phyloP scores from a whole-genome alignment of 2,113 vertebrate genomes.

The Semnopithecus entellus region DNA sequence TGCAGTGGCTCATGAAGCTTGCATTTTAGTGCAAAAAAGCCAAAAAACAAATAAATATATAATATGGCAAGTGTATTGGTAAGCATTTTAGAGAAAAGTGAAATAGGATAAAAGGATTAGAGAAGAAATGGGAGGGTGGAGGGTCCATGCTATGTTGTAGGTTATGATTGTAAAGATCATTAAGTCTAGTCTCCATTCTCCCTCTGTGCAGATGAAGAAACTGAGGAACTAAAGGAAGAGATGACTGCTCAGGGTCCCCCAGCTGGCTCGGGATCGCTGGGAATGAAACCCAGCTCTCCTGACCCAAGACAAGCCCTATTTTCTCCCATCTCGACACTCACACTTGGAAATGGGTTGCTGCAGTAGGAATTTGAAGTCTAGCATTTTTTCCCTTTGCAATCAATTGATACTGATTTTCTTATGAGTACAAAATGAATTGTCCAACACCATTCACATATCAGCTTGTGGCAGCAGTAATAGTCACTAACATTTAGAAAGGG shows the following conservation, averaged over 20 bases:
- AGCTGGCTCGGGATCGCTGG: no score
- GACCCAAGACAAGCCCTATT: neutral
- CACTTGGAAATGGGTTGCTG: neutral
- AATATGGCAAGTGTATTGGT: neutral
- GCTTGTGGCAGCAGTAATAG: neutral
- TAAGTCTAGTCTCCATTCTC: neutral
- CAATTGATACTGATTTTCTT: neutral
- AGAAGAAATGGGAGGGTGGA: neutral
- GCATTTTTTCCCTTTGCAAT: neutral
- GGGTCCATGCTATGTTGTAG: neutral
- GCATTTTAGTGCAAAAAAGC: neutral
- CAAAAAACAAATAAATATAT: neutral
- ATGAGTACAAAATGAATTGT: neutral
- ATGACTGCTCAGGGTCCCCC: neutral
- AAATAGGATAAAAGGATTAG: neutral
- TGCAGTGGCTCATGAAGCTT: neutral
- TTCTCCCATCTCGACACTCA: neutral
- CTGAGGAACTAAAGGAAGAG: neutral
- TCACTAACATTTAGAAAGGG: neutral
- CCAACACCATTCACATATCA: neutral
- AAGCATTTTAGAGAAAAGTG: neutral
- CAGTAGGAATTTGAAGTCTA: neutral
- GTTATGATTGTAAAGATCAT: no score
- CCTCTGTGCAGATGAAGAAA: neutral
- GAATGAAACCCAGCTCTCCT: neutral